Evolutionary conservation across 2,113 vertebrate species (phyloP), one percentile per base, ranked within the genome.

Genomic region (Stegostoma tigrinum): DNA sequence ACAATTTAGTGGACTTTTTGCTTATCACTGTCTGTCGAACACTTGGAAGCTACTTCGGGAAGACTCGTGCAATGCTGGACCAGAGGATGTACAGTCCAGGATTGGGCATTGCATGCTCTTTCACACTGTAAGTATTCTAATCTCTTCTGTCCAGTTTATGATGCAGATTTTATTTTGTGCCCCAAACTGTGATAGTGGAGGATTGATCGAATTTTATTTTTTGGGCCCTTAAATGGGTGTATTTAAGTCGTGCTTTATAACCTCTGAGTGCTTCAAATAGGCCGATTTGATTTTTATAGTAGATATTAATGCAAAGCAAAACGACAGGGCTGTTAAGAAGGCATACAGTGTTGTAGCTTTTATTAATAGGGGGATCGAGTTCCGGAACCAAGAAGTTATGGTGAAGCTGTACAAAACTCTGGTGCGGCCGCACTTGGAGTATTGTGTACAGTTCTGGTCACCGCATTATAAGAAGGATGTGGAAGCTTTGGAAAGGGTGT

Each of bases 61-160:
- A 95, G 99, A 99, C 97, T 99, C 99, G 0, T 99, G 99, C 96
- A 99, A 99, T 21, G 99, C 99, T 3, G 99, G 99, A 0, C 99
- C 99, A 0, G 99, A 99, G 96, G 99, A 99, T 93, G 98, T 99
- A 96, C 99, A 99, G 96, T 99, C 99, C 23, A 98, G 99, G 85
- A 99, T 99, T 96, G 99, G 99, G 93, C 99, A 99, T 97, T 99
- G 99, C 98, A 99, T 99, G 99, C 97, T 99, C 23, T 99, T 99
- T 96, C 99, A 99, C 97, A 99, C 98, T 95, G 98, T 98, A 97
- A 98, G 98, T 93, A 95, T 34, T 72, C 14, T 14, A 87, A 52
- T 27, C 6, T 7, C 34, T 38, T 34, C 95, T 94, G 4, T 95
- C 64, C 42, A 75, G 61, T 17, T 93, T 19, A 30, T 64, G 34